Evolutionary conservation across 2,113 vertebrate genomes (phyloP).

Genomic region (Corynorhinus townsendii): DNA sequence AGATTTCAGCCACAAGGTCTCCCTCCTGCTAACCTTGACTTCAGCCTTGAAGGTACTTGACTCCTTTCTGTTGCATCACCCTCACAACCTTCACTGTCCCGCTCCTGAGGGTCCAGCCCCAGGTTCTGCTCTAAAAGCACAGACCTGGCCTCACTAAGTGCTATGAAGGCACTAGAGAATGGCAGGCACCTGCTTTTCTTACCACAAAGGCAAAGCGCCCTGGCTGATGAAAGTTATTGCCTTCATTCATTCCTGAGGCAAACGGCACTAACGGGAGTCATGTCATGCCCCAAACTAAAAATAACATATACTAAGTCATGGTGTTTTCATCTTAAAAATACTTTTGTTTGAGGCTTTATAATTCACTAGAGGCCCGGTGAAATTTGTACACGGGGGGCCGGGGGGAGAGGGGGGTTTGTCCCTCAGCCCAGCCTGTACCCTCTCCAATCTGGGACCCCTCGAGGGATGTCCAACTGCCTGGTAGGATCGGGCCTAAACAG

Average conservation of each 20-base stretch:
- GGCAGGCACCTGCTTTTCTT: not conserved
- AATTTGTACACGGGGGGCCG: no score
- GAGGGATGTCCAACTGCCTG: no score
- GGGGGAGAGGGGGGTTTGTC: no score
- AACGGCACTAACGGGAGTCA: not conserved
- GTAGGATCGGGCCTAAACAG: no score
- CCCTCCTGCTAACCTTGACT: not conserved
- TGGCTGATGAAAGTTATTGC: not conserved
- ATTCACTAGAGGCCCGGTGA: not conserved
- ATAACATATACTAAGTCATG: not conserved
- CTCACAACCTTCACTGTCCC: not conserved
- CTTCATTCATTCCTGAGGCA: not conserved
- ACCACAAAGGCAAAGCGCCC: not conserved
- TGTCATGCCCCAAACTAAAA: not conserved
- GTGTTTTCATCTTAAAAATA: not conserved
- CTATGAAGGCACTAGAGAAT: not conserved
- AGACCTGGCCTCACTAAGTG: not conserved
- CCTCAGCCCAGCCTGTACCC: no score
- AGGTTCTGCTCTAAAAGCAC: not conserved
- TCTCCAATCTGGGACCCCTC: no score
- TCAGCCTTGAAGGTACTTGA: not conserved
- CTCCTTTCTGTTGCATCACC: not conserved
- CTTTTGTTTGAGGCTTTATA: not conserved
- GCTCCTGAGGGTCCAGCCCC: not conserved
- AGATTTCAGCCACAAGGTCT: not conserved